A percentile compares a stretch with the other conserved stretches of the same genome.
These are phyloP conservation scores for Dyspetes luteomarginatus DNA, from an alignment of 2,888 invertebrate genomes.

Conservation along the genomic window DNA sequence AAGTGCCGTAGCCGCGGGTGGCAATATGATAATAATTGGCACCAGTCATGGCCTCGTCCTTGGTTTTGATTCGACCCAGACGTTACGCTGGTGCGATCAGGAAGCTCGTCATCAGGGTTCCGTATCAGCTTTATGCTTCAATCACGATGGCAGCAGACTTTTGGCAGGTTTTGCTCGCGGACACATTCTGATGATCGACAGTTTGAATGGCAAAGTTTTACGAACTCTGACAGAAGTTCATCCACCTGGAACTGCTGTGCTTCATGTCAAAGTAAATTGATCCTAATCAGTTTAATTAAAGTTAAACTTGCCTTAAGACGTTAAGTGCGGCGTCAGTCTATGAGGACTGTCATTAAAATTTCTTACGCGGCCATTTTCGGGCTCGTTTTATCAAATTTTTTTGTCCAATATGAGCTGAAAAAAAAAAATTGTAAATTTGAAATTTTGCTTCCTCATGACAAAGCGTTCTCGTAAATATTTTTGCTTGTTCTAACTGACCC, in stretches of 20 bases:
- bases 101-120: slow-evolving; percentile 90
- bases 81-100: slow-evolving; percentile 94
- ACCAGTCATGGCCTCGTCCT: slow-evolving; percentile 97
- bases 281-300: too few species aligned
- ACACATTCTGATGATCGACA: slow-evolving; percentile 95
- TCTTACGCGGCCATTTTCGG: not conserved
- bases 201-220: slow-evolving; percentile 90
- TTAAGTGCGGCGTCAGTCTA: too few species aligned
- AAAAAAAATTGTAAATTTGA: too few species aligned
- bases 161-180: slow-evolving; percentile 92
- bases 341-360: too few species aligned
- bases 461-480: too few species aligned
- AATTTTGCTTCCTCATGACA: too few species aligned
- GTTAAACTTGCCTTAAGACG: too few species aligned
- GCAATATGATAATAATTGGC: slow-evolving; percentile 94
- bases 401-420: not conserved
- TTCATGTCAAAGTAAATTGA: slow-evolving; percentile 87
- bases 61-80: slow-evolving; percentile 94
- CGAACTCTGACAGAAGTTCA: slow-evolving; percentile 91
- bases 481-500: too few species aligned
- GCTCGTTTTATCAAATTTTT: slow-evolving; percentile 6
- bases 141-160: slow-evolving; percentile 93
- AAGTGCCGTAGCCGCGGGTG: slow-evolving; percentile 91
- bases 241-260: slow-evolving; percentile 92
- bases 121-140: slow-evolving; percentile 93